Evolutionary conservation across 2,113 vertebrate genomes (phyloP).

Genomic region (Lepisosteus oculatus): DNA sequence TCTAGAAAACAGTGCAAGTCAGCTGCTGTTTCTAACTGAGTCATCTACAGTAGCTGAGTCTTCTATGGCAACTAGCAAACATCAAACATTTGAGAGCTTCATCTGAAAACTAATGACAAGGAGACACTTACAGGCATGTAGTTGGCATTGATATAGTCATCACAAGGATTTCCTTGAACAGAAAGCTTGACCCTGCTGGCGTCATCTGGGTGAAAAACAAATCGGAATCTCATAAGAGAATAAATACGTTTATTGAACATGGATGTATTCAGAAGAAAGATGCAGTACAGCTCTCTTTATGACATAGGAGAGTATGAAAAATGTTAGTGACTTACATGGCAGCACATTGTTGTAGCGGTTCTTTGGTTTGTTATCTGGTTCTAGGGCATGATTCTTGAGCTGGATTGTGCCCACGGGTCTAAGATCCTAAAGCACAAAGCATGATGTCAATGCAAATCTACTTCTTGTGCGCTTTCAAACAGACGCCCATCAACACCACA

Average conservation of each 20-base stretch:
- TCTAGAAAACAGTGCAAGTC: too few species aligned
- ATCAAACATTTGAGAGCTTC: too few species aligned
- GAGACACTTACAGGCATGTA: slow-evolving; percentile 83
- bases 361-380: slow-evolving; percentile 84
- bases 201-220: slow-evolving; percentile 71
- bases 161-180: slow-evolving; percentile 57
- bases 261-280: not conserved
- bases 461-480: too few species aligned
- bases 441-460: too few species aligned
- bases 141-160: slow-evolving; percentile 95
- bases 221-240: not conserved
- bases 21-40: too few species aligned
- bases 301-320: too few species aligned
- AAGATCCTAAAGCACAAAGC: slow-evolving; percentile 68
- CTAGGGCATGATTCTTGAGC: slow-evolving; percentile 71
- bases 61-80: too few species aligned
- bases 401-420: slow-evolving; percentile 77
- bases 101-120: not conserved
- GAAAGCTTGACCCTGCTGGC: slow-evolving; percentile 90
- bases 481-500: too few species aligned
- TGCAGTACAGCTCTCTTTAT: too few species aligned
- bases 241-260: not conserved
- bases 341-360: slow-evolving; percentile 95
- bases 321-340: slow-evolving; percentile 77
- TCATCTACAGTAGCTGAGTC: too few species aligned